Base-by-base conservation (phyloP, 2,113 vertebrate species). In the Mola mola region DNA sequence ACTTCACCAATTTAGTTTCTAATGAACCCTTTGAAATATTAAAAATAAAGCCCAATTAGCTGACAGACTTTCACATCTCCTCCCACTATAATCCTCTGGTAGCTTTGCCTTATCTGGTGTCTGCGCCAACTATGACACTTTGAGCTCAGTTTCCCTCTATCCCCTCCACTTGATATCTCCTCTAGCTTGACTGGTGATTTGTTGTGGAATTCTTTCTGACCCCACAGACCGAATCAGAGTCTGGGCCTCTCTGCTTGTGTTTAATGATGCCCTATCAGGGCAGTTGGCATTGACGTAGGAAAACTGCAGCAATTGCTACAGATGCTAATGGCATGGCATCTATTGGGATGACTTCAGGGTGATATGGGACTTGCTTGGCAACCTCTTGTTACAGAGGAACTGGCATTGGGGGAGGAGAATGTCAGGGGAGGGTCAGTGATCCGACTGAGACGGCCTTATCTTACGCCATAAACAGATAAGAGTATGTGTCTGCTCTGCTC, bases 271-370 rank as follows among this genome's bases (percentile, higher is more conserved):
- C 83, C 72, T 20, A 75, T 68, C 83, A 78, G 81, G 65, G 49
- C 81, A 66, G 77, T 76, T 85, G 85, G 84, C 85, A 83, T 50
- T 64, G 81, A 66, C 55, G 24, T 42, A 29, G 79, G 84, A 84
- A 86, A 85, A 85, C 67, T 38, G 83, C 81, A 74, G 91, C 88
- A 85, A 86, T 87, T 88, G 91, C 58, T 1, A 25, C 72, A 78
- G 88, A 89, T 92, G 90, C 90, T 93, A 93, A 89, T 93, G 92
- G 91, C 86, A 88, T 93, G 91, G 92, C 86, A 91, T 93, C 89
- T 74, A 84, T 88, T 86, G 92, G 89, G 90, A 93, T 94, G 93
- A 93, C 92, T 91, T 89, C 87, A 83, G 90, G 94, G 85, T 89
- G 90, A 93, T 91, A 92, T 85, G 87, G 87, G 90, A 91, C 93